These are phyloP conservation scores for Stegodyphus dumicola DNA, from an alignment of 1,140 invertebrate genomes.

Conservation along the genomic window DNA sequence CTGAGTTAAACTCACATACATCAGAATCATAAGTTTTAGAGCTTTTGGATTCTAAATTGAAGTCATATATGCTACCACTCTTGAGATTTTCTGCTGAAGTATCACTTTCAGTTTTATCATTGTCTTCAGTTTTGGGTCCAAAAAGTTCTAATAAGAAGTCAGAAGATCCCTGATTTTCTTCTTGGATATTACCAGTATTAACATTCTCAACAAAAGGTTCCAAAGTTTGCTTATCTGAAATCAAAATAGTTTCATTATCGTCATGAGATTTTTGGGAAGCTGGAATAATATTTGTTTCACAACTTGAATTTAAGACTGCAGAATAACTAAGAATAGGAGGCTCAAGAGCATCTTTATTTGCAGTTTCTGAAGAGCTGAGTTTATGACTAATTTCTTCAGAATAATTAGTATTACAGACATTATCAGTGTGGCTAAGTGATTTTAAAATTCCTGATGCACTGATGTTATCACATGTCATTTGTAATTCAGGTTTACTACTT, in stretches of 20 bases:
- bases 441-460: slow-evolving; percentile 6
- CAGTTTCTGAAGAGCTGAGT: not conserved
- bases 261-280: slow-evolving; percentile 15
- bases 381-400: slow-evolving; percentile 14
- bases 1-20: not conserved
- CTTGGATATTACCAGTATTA: slow-evolving; percentile 3
- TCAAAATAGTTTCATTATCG: not conserved
- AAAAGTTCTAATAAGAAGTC: slow-evolving; percentile 45
- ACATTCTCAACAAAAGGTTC: not conserved
- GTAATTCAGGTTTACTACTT: not conserved
- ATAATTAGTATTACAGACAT: not conserved
- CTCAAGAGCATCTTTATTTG: not conserved
- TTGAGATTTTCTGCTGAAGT: not conserved
- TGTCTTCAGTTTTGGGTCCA: slow-evolving; percentile 33
- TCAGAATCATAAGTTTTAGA: slow-evolving; percentile 9
- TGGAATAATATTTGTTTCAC: slow-evolving; percentile 28
- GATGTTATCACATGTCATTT: not conserved
- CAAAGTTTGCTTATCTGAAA: slow-evolving; percentile 8
- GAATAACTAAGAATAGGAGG: slow-evolving; percentile 19
- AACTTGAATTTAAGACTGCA: slow-evolving; percentile 19
- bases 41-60: slow-evolving; percentile 20
- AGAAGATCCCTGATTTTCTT: slow-evolving; percentile 20
- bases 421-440: slow-evolving; percentile 1
- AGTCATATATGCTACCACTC: not conserved
- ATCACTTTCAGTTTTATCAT: slow-evolving; percentile 2